A percentile compares a stretch with the other conserved stretches of the same genome.
Conservation (phyloP, 1,140 invertebrate species). For the Archivesica marissinica region DNA sequence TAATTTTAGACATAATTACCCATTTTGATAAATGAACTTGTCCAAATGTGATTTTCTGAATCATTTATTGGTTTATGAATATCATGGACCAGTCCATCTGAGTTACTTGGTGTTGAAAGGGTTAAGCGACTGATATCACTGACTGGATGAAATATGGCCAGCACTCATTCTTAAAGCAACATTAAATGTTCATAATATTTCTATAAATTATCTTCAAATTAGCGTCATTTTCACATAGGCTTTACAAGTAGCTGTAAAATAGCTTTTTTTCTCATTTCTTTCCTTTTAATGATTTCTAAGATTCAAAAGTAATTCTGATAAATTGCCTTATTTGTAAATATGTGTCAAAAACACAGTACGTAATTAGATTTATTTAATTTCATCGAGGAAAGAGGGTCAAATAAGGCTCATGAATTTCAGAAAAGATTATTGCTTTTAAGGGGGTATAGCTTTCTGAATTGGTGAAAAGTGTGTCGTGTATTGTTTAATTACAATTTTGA, state of each 20-base stretch:
- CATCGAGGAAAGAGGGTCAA: not conserved
- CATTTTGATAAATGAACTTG: too few relatives aligned
- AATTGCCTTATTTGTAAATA: not conserved
- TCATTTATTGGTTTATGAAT: too few relatives aligned
- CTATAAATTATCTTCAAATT: not conserved
- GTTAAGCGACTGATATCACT: too few relatives aligned
- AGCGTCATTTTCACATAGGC: constrained; percentile 5
- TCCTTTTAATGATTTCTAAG: not conserved
- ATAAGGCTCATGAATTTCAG: not conserved
- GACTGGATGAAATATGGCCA: too few relatives aligned
- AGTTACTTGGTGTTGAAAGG: too few relatives aligned
- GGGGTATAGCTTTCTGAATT: not conserved
- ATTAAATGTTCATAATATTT: constrained; percentile 5
- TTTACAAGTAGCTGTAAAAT: not conserved
- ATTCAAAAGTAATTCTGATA: constrained; percentile 1
- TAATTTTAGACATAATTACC: too few relatives aligned
- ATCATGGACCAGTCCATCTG: too few relatives aligned
- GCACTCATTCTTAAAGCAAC: too few relatives aligned
- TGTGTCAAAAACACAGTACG: not conserved
- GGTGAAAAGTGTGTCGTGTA: too few relatives aligned
- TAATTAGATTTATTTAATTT: not conserved
- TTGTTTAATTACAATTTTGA: too few relatives aligned
- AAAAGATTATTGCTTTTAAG: not conserved
- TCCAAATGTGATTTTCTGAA: too few relatives aligned
- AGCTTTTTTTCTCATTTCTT: not conserved